phyloP scores from a whole-genome alignment of 2,113 vertebrate genomes.

The Tragulus kanchil region DNA sequence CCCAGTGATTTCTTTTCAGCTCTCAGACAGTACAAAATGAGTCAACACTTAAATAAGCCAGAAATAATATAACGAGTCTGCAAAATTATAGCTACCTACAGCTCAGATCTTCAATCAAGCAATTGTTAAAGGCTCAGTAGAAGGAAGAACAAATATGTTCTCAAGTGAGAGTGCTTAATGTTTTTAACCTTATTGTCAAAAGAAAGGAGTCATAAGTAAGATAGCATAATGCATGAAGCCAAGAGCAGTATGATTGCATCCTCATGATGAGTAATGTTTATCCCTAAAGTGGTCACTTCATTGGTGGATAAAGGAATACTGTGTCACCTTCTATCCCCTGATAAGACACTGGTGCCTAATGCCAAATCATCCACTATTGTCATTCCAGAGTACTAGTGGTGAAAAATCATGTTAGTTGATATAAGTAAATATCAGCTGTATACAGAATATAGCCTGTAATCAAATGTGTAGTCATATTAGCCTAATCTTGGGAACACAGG shows the following conservation, averaged over 20 bases:
- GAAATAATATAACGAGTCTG: conserved; percentile 71
- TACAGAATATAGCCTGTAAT: background rate
- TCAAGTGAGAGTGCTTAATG: conserved; percentile 67
- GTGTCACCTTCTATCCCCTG: background rate
- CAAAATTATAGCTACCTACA: conserved; percentile 72
- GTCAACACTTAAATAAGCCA: conserved; percentile 74
- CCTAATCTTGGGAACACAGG: background rate
- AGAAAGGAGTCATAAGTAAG: conserved; percentile 70
- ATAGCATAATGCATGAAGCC: background rate
- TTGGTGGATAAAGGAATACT: background rate
- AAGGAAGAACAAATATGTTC: conserved; percentile 71
- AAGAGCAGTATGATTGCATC: background rate
- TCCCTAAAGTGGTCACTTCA: background rate
- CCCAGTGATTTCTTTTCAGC: conserved; percentile 68
- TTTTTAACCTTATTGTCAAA: conserved; percentile 73
- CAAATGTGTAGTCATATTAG: background rate
- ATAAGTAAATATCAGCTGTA: background rate
- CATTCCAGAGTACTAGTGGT: background rate
- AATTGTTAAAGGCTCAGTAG: conserved; percentile 78
- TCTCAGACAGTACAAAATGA: conserved; percentile 78
- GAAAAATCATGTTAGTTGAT: background rate
- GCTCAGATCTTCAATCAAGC: conserved; percentile 76
- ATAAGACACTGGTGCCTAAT: background rate
- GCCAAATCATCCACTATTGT: background rate
- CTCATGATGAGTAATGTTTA: conserved; percentile 44